A percentile compares a stretch with the other conserved stretches of the same genome.
These are phyloP conservation scores for Phortica magna DNA, from an alignment of 2,888 invertebrate species.

Conservation along the genomic window DNA sequence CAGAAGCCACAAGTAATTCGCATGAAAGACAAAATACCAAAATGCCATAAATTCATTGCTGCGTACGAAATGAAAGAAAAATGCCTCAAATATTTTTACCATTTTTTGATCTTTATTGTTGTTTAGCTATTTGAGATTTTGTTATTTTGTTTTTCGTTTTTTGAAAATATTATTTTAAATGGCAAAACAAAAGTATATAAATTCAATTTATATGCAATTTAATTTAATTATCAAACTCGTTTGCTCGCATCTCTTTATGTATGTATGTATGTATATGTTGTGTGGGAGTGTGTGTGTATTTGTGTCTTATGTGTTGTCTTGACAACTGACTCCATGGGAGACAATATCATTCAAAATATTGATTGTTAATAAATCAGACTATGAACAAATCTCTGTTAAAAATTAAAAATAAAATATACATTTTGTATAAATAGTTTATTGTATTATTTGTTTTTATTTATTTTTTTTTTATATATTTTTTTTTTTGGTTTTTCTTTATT, in stretches of 20 bases:
- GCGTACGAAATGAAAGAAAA: not conserved
- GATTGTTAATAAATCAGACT: conserved; percentile 65
- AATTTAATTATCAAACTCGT: not conserved
- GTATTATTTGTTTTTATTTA: conserved; percentile 8
- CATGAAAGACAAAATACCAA: no score
- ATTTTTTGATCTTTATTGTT: not conserved
- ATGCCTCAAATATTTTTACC: not conserved
- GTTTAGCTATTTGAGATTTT: conserved; percentile 12
- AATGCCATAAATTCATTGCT: no score
- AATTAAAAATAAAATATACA: conserved; percentile 18
- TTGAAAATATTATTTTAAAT: conserved; percentile 20
- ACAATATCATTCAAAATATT: conserved; percentile 59
- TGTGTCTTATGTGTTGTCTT: not conserved
- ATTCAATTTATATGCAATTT: not conserved
- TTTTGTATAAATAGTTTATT: not conserved
- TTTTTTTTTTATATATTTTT: conserved; percentile 7
- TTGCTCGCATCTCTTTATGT: not conserved
- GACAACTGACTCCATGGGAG: conserved; percentile 67
- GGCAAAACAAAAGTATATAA: not conserved
- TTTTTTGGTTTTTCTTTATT: not conserved
- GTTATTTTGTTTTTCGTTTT: not conserved
- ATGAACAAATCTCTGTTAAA: conserved; percentile 56
- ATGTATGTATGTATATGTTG: not conserved
- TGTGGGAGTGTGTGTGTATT: not conserved
- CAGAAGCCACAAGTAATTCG: no score